Conservation (phyloP, 2,888 invertebrate species). For the Colostygia pectinataria region DNA sequence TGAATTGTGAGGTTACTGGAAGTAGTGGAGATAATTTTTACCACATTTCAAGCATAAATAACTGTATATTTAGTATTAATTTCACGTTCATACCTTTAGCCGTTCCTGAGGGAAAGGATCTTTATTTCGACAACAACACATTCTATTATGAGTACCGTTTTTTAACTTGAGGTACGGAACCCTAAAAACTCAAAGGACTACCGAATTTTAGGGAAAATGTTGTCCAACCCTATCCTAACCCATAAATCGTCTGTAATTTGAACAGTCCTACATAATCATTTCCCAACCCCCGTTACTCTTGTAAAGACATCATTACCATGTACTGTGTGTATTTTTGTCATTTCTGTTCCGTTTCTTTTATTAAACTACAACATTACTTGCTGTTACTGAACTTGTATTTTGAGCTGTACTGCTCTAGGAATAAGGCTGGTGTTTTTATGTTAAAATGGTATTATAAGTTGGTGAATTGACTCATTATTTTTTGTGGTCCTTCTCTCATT, state of each 20-base stretch:
- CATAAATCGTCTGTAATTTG: conserved; percentile 11
- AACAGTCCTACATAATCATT: conserved; percentile 19
- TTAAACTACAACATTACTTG: conserved; percentile 32
- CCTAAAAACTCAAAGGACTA: neutral
- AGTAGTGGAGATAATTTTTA: too few relatives aligned
- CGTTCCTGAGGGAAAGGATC: too few relatives aligned
- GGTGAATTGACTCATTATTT: conserved; percentile 60
- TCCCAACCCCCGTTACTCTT: conserved; percentile 23
- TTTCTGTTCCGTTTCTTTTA: conserved; percentile 34
- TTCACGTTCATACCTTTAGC: too few relatives aligned
- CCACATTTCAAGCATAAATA: too few relatives aligned
- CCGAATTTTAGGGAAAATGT: neutral
- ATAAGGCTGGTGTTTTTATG: conserved; percentile 22
- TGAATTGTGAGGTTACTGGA: too few relatives aligned
- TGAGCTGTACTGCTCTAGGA: neutral
- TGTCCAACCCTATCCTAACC: neutral
- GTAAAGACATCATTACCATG: conserved; percentile 29
- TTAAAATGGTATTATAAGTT: conserved; percentile 4
- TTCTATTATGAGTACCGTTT: too few relatives aligned
- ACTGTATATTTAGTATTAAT: too few relatives aligned
- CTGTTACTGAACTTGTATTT: neutral
- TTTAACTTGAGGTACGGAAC: too few relatives aligned
- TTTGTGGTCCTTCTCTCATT: conserved; percentile 60
- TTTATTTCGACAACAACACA: too few relatives aligned
- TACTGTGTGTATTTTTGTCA: conserved; percentile 30